These are phyloP conservation scores for Scaptomyza parva DNA, from an alignment of 2,888 invertebrate species.

Conservation along the genomic window DNA sequence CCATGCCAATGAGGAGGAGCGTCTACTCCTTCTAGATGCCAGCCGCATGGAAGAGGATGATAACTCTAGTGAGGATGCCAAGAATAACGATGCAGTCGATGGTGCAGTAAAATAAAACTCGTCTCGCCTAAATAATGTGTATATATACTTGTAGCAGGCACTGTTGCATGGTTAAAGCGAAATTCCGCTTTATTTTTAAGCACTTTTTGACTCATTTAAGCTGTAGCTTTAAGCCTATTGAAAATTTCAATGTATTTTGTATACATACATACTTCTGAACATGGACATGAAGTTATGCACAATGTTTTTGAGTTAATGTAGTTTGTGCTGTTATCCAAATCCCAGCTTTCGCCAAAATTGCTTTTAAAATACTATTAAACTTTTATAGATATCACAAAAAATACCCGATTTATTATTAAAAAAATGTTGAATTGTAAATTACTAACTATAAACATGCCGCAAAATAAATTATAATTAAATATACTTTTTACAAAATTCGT, in stretches of 20 bases:
- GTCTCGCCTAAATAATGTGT: slow-evolving; percentile 24
- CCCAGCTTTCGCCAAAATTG: slow-evolving; percentile 35
- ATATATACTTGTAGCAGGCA: slow-evolving; percentile 48
- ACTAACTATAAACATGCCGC: not conserved
- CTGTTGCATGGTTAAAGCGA: slow-evolving; percentile 29
- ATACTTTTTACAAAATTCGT: not conserved
- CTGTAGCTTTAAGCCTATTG: slow-evolving; percentile 22
- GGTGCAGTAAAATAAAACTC: slow-evolving; percentile 40
- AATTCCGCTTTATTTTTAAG: slow-evolving; percentile 24
- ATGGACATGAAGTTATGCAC: slow-evolving; percentile 20
- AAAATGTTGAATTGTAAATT: slow-evolving; percentile 63
- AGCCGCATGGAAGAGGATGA: slow-evolving; percentile 71
- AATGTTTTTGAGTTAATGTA: slow-evolving; percentile 7
- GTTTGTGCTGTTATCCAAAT: slow-evolving; percentile 26
- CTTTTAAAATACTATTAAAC: slow-evolving; percentile 48
- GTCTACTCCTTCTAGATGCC: slow-evolving; percentile 48
- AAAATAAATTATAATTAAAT: not conserved
- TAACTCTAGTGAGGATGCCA: slow-evolving; percentile 61
- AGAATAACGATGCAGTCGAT: slow-evolving; percentile 26
- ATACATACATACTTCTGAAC: slow-evolving; percentile 1
- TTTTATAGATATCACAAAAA: slow-evolving; percentile 34
- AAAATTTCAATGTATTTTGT: slow-evolving; percentile 16
- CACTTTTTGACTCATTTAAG: slow-evolving; percentile 25
- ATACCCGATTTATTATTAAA: slow-evolving; percentile 54
- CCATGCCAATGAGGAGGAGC: slow-evolving; percentile 65